Conservation (phyloP, 2,888 invertebrate genomes). For the Calameuta pallipes region DNA sequence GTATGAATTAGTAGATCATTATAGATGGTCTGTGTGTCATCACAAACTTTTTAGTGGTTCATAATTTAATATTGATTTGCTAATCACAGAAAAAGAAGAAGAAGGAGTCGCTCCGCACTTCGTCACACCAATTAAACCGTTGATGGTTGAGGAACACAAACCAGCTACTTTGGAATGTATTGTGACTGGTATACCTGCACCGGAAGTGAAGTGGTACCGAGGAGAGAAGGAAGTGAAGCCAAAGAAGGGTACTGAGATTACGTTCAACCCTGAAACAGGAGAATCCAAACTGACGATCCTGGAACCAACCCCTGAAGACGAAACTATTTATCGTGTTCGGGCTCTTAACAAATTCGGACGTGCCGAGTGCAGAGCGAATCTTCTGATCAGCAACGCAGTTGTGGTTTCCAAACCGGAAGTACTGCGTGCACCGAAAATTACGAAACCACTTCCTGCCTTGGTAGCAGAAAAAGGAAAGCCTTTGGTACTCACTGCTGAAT, state of each 20-base stretch:
- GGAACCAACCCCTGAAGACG: constrained; percentile 75
- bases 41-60: constrained; percentile 7
- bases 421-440: constrained; percentile 79
- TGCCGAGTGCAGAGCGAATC: constrained; percentile 80
- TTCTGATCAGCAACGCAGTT: constrained; percentile 71
- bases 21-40: not conserved
- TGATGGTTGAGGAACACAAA: constrained; percentile 73
- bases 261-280: constrained; percentile 74
- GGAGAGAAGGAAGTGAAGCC: constrained; percentile 74
- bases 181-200: constrained; percentile 77
- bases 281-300: constrained; percentile 73
- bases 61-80: constrained; percentile 3
- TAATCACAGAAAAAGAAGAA: constrained; percentile 74
- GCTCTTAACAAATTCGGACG: constrained; percentile 80
- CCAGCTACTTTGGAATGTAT: constrained; percentile 75
- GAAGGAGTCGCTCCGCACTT: constrained; percentile 77
- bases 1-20: not conserved
- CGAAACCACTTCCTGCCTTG: constrained; percentile 81
- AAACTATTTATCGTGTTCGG: constrained; percentile 76
- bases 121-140: constrained; percentile 74
- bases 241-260: constrained; percentile 69
- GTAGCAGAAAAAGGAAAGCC: constrained; percentile 78
- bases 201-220: constrained; percentile 78
- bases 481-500: constrained; percentile 77
- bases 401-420: constrained; percentile 68